A percentile compares a stretch with the other conserved stretches of the same genome.
Conservation (phyloP, 2,113 vertebrate genomes). For the Corydoras maculifer region DNA sequence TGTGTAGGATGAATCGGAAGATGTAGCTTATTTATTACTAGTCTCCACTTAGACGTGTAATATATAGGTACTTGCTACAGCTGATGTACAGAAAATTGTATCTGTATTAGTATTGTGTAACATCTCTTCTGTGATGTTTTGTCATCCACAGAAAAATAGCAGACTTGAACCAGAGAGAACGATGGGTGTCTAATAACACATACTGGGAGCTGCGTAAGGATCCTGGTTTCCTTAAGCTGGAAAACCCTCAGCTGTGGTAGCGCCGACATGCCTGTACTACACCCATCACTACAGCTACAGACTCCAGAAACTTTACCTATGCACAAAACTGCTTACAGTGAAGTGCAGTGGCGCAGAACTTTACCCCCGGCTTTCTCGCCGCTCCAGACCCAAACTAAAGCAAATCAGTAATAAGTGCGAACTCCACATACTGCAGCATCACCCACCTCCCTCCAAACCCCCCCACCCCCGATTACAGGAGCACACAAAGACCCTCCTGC, state of each 20-base stretch:
- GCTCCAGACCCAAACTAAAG: neutral
- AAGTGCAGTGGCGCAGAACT: neutral
- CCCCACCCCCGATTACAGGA: conserved; percentile 50
- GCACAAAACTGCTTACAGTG: conserved; percentile 75
- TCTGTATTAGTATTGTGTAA: too few relatives aligned
- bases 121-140: neutral
- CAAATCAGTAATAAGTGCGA: neutral
- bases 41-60: too few relatives aligned
- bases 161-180: conserved; percentile 88
- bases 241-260: conserved; percentile 88
- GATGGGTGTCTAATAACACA: conserved; percentile 90
- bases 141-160: conserved; percentile 78
- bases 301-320: conserved; percentile 75
- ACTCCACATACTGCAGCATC: conserved; percentile 24
- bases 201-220: conserved; percentile 97
- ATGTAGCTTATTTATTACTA: too few relatives aligned
- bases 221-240: conserved; percentile 94
- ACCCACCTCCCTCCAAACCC: too few relatives aligned
- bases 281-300: conserved; percentile 62
- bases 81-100: too few relatives aligned
- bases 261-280: conserved; percentile 58
- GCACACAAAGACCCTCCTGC: too few relatives aligned
- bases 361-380: neutral
- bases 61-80: too few relatives aligned
- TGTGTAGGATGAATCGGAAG: too few relatives aligned